Evolutionary conservation across 2,888 invertebrate species (phyloP).

Genomic region (Xestia c-nigrum): DNA sequence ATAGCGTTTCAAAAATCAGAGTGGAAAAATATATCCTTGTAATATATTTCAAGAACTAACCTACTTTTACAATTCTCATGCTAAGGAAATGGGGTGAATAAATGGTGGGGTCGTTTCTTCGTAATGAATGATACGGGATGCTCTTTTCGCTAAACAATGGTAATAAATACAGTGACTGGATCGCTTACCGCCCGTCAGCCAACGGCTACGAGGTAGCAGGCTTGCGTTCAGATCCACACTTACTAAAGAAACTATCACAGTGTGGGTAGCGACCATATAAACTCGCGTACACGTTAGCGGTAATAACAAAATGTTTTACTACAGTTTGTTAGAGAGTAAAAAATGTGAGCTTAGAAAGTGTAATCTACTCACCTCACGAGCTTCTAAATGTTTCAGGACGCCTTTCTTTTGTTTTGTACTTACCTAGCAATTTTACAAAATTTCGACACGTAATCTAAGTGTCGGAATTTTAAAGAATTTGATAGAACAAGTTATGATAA

Average conservation of each 20-base stretch:
- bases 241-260: constrained; percentile 66
- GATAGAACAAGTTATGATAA: neutral
- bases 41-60: constrained; percentile 20
- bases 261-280: constrained; percentile 67
- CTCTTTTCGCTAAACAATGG: constrained; percentile 89
- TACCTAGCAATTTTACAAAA: neutral
- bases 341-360: neutral
- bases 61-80: constrained; percentile 59
- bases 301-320: neutral
- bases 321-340: neutral
- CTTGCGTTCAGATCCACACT: constrained; percentile 57
- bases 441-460: too few species aligned
- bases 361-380: neutral
- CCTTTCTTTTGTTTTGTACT: neutral
- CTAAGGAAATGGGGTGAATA: constrained; percentile 68
- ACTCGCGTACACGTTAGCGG: constrained; percentile 50
- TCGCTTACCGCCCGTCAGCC: constrained; percentile 83
- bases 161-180: constrained; percentile 89
- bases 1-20: neutral
- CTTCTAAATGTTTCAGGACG: neutral
- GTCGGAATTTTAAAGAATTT: neutral
- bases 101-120: constrained; percentile 73
- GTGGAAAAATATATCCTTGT: neutral
- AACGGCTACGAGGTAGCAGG: constrained; percentile 66
- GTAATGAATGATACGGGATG: constrained; percentile 88